These are phyloP conservation scores for Ganaspis sp. DNA, from an alignment of 1,140 invertebrate species.

Conservation along the genomic window DNA sequence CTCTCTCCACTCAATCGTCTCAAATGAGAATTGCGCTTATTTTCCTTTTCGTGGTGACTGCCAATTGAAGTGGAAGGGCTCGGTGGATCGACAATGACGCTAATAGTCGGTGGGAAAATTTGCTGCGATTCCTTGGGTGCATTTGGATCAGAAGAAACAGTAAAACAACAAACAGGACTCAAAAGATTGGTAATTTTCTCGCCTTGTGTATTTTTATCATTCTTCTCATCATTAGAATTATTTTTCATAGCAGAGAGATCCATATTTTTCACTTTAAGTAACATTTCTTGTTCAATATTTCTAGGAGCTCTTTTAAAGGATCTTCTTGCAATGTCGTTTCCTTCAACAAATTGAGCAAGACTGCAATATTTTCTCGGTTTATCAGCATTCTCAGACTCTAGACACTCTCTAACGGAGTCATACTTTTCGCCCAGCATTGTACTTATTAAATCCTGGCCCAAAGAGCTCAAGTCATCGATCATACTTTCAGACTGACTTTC, in stretches of 20 bases:
- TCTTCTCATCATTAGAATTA: constrained; percentile 7
- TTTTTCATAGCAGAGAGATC: not conserved
- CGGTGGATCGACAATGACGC: constrained; percentile 72
- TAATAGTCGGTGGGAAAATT: constrained; percentile 70
- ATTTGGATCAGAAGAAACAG: constrained; percentile 56
- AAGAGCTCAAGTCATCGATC: constrained; percentile 85
- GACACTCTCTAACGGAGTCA: constrained; percentile 71
- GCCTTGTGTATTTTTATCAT: constrained; percentile 40
- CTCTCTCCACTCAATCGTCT: constrained; percentile 61
- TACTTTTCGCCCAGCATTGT: constrained; percentile 78
- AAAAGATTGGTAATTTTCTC: constrained; percentile 57
- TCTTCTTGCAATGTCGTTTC: constrained; percentile 86
- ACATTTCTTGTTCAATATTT: constrained; percentile 49
- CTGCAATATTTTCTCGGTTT: constrained; percentile 82
- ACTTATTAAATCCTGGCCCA: constrained; percentile 81
- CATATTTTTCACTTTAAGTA: constrained; percentile 2
- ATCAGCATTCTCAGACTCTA: constrained; percentile 64
- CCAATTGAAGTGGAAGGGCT: constrained; percentile 73
- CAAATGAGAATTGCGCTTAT: constrained; percentile 57
- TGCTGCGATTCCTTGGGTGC: constrained; percentile 56
- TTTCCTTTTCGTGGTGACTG: constrained; percentile 65
- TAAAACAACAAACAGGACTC: constrained; percentile 67
- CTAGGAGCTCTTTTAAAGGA: constrained; percentile 80
- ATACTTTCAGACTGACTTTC: constrained; percentile 84
- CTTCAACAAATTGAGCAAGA: constrained; percentile 86